Conservation (phyloP, 1,140 invertebrate species). For the Metaphire vulgaris region DNA sequence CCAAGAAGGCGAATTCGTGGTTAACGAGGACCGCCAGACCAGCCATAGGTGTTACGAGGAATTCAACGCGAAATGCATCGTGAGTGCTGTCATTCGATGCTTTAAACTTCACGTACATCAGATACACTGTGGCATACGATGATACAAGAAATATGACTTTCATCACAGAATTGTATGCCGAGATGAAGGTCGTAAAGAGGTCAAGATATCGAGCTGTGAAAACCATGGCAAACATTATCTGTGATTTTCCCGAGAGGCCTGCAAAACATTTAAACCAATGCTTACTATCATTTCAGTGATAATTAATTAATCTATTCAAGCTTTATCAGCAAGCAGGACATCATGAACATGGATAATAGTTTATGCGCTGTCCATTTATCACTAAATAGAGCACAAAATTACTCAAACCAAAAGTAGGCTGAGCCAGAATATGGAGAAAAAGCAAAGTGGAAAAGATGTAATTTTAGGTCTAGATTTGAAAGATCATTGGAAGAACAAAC, state of each 20-base stretch:
- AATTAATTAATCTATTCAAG: too few species aligned
- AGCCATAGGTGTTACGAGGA: slow-evolving; percentile 63
- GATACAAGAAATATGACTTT: slow-evolving; percentile 83
- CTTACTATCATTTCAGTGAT: too few species aligned
- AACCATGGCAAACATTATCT: slow-evolving; percentile 86
- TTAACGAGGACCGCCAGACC: slow-evolving; percentile 79
- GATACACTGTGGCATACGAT: slow-evolving; percentile 79
- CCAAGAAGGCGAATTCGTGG: slow-evolving; percentile 80
- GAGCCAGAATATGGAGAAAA: too few species aligned
- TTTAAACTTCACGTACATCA: slow-evolving; percentile 94
- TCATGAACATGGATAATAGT: too few species aligned
- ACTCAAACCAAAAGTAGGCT: too few species aligned
- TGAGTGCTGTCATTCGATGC: slow-evolving; percentile 83
- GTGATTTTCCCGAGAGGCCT: slow-evolving; percentile 93
- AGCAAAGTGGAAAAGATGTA: too few species aligned
- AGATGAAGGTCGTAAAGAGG: slow-evolving; percentile 83
- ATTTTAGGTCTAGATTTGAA: too few species aligned
- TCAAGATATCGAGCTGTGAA: slow-evolving; percentile 88
- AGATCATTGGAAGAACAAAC: too few species aligned
- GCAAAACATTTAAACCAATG: too few species aligned
- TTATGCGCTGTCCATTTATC: too few species aligned
- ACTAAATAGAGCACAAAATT: too few species aligned
- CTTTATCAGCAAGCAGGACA: too few species aligned
- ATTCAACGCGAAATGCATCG: slow-evolving; percentile 89
- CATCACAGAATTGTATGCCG: slow-evolving; percentile 88